Base-by-base conservation (phyloP, 2,113 vertebrate species). In the Neotragus pygmaeus region DNA sequence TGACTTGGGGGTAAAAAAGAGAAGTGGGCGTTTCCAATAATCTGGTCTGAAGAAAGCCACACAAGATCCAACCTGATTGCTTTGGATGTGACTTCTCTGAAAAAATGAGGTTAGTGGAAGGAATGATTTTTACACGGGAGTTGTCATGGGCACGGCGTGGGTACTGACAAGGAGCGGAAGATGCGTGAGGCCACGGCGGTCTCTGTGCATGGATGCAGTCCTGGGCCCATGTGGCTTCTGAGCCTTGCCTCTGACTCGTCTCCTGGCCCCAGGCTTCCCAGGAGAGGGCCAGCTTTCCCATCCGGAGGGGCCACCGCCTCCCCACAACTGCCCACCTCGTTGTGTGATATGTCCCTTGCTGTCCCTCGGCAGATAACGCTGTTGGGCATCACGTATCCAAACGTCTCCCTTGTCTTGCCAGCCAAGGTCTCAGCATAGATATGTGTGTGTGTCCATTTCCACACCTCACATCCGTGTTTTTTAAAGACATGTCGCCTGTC, bases 11-110 rank as follows among this genome's bases (percentile, higher is more conserved):
- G 10, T 1, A 21, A 21, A 95, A 94, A 92, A 97, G 96, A 98
- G 93, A 96, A 98, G 95, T 87, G 95, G 87, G 77, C n/a, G 33
- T 92, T 83, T 96, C 70, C 91, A 94, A 75, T 84, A 96, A 97
- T 91, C 58, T 90, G 60, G 45, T 91, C 3, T 0, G 0, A 88
- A 80, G 96, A 91, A 94, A 45, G 90, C 30, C 60, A 16, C 7
- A 8, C 60, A 64, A 64, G 30, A 64, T 64, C 60, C 60, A 64
- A 30, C 30, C 15, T 33, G 14, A 14, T 64, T 64, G 30, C 30
- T 0, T 1, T 64, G 60, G 30, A 33, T 62, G 16, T 33, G 2
- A 62, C 60, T 33, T 62, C 60, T 62, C 60, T 33, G 60, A 33
- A 62, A 30, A 33, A 62, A 62, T 16, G 60, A 64, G 60, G 15